A percentile compares a stretch with the other conserved stretches of the same genome.
phyloP scores from a whole-genome alignment of 1,140 invertebrate genomes.

The Psix sp. region DNA sequence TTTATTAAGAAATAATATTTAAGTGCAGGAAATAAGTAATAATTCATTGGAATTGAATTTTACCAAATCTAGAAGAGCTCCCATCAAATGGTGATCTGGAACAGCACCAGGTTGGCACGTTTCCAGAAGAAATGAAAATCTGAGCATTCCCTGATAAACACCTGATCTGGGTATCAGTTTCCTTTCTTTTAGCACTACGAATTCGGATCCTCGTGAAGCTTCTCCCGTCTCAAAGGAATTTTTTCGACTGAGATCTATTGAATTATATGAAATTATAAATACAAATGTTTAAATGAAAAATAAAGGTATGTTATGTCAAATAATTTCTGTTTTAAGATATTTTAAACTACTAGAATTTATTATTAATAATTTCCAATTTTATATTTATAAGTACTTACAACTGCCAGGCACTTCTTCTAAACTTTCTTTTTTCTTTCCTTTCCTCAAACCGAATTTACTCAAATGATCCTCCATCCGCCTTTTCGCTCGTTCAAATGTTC shows the following conservation, averaged over 20 bases:
- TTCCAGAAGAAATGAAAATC: slow-evolving; percentile 94
- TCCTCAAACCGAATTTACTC: slow-evolving; percentile 84
- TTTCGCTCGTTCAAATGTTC: slow-evolving; percentile 86
- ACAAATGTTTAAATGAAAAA: slow-evolving; percentile 11
- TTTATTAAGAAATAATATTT: no score
- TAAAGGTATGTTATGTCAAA: background rate
- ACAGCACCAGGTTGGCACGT: slow-evolving; percentile 95
- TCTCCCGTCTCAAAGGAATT: slow-evolving; percentile 90
- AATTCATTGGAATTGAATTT: background rate
- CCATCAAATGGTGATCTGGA: slow-evolving; percentile 96
- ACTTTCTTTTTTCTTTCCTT: slow-evolving; percentile 90
- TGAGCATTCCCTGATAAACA: slow-evolving; percentile 87
- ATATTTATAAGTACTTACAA: slow-evolving; percentile 82
- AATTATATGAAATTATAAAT: slow-evolving; percentile 32
- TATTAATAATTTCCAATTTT: no score
- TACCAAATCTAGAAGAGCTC: slow-evolving; percentile 96
- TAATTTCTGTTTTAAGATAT: slow-evolving; percentile 1
- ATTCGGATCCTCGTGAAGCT: slow-evolving; percentile 87
- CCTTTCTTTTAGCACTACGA: slow-evolving; percentile 90
- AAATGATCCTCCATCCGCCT: slow-evolving; percentile 90
- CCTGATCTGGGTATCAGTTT: slow-evolving; percentile 85
- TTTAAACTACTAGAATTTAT: no score
- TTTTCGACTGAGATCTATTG: slow-evolving; percentile 86
- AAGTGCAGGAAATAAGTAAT: no score
- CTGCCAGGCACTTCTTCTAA: slow-evolving; percentile 88